Conservation (phyloP, 2,797 vertebrate species). For the Lateolabrax maculatus region DNA sequence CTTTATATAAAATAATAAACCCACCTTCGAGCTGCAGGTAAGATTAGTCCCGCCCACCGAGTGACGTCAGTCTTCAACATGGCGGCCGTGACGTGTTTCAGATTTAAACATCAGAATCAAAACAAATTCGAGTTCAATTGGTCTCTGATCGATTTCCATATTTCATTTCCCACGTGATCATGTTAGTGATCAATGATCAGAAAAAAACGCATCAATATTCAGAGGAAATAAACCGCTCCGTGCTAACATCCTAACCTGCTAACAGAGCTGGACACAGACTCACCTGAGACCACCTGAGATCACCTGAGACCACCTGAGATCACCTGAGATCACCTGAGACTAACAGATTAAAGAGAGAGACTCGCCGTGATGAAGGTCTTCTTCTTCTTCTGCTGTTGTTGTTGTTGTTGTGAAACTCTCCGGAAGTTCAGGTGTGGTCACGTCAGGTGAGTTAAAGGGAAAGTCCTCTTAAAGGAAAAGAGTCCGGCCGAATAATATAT, state of each 20-base stretch:
- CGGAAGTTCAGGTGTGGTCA: conserved; percentile 62
- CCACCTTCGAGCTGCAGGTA: no score
- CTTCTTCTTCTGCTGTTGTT: background rate
- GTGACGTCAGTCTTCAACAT: conserved; percentile 3
- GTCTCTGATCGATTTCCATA: rapidly evolving
- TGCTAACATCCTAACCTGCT: conserved; percentile 25
- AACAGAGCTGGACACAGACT: background rate
- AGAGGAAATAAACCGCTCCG: background rate
- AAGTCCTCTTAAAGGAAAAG: conserved; percentile 42
- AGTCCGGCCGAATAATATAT: no score
- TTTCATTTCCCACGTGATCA: background rate
- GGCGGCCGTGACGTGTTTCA: background rate
- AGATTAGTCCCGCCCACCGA: background rate
- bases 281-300: background rate
- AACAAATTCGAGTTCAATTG: background rate
- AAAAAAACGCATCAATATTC: background rate
- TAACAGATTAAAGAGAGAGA: background rate
- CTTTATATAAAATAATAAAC: background rate
- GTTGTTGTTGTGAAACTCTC: conserved; percentile 25
- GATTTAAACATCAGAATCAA: background rate
- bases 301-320: no score
- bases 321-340: background rate
- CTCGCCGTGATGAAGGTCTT: background rate
- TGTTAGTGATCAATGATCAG: no score
- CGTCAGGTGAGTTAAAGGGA: conserved; percentile 53